Percentiles rank a stretch among this genome's conserved stretches.
phyloP scores from a whole-genome alignment of 2,797 vertebrate genomes.

The Malacoctenus gilli region DNA sequence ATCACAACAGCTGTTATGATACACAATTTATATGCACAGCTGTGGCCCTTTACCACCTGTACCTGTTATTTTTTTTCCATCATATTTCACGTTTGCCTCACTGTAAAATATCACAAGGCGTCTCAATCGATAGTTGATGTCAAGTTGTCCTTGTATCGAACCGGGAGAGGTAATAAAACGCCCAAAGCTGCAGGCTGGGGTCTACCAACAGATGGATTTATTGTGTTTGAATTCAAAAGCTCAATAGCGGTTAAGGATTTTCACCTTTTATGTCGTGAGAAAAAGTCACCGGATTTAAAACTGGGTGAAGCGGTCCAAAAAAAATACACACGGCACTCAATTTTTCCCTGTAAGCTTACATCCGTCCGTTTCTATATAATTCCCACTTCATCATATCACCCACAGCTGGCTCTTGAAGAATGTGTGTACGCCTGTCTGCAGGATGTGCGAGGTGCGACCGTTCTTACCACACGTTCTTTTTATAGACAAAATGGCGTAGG shows the following conservation, averaged over 20 bases:
- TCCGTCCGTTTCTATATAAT: not conserved
- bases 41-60: constrained; percentile 3
- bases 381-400: constrained; percentile 1
- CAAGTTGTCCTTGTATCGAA: too few relatives aligned
- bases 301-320: too few relatives aligned
- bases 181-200: too few relatives aligned
- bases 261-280: too few relatives aligned
- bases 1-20: constrained; percentile 13
- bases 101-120: not conserved
- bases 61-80: constrained; percentile 1
- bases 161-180: too few relatives aligned
- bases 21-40: not conserved
- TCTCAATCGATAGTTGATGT: too few relatives aligned
- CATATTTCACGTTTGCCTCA: constrained; percentile 3
- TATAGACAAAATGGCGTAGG: not conserved
- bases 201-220: too few relatives aligned
- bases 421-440: not conserved
- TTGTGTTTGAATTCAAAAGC: too few relatives aligned
- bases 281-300: too few relatives aligned
- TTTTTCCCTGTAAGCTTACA: too few relatives aligned
- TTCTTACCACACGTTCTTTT: not conserved
- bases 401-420: not conserved
- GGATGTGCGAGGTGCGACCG: not conserved
- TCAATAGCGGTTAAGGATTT: too few relatives aligned
- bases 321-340: too few relatives aligned